Percentiles rank a stretch among this genome's conserved stretches.
phyloP scores from a whole-genome alignment of 2,113 vertebrate genomes.

The Pimephales promelas region DNA sequence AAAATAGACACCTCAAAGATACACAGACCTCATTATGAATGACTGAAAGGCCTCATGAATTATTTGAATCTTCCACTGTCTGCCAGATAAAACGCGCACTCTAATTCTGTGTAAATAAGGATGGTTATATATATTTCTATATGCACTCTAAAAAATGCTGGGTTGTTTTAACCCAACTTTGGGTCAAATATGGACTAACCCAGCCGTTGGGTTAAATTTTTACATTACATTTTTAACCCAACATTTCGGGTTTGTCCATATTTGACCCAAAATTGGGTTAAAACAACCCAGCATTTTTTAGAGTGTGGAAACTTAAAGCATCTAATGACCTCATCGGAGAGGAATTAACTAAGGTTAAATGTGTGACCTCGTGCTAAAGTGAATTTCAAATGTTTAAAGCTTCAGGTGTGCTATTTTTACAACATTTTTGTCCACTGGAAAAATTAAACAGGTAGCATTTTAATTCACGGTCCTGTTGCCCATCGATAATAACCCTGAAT shows the following conservation, averaged over 20 bases:
- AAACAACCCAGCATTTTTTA: too few species aligned
- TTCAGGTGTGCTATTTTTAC: neutral
- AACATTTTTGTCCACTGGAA: neutral
- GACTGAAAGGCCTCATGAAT: constrained; percentile 28
- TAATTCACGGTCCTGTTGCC: too few species aligned
- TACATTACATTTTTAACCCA: too few species aligned
- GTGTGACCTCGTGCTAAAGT: neutral
- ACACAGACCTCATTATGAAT: constrained; percentile 41
- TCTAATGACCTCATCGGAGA: neutral
- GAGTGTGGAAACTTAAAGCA: too few species aligned
- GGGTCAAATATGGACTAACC: too few species aligned
- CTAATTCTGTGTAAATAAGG: constrained; percentile 28
- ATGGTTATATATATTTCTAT: neutral
- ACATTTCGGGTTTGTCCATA: too few species aligned
- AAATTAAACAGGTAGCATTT: too few species aligned
- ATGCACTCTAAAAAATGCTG: too few species aligned
- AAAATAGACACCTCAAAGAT: constrained; percentile 25
- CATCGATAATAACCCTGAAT: too few species aligned
- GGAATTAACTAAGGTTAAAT: neutral
- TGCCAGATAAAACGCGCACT: constrained; percentile 22
- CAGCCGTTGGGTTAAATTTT: too few species aligned
- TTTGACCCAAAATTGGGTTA: too few species aligned
- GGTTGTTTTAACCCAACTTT: too few species aligned
- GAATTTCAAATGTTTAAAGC: constrained; percentile 5
- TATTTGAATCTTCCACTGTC: constrained; percentile 33